These are phyloP conservation scores for Leuciscus waleckii DNA, from an alignment of 2,797 vertebrate species.

Conservation along the genomic window DNA sequence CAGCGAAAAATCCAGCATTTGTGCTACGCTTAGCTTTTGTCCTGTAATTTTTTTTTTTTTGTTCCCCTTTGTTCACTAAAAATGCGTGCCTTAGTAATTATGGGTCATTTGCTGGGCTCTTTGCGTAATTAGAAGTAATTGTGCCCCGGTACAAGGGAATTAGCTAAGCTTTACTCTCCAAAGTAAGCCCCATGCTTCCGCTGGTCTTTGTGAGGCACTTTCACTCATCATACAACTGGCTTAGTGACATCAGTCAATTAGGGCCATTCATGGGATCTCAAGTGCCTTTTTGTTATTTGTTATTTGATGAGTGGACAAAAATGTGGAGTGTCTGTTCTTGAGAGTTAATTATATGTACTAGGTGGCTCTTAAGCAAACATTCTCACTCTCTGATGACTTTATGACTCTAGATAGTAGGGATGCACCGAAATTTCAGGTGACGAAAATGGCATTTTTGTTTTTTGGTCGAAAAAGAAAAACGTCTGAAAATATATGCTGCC, in stretches of 20 bases:
- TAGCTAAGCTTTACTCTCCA: slow-evolving; percentile 71
- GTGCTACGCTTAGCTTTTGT: slow-evolving; percentile 58
- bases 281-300: slow-evolving; percentile 68
- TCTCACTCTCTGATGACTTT: not conserved
- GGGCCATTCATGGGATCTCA: slow-evolving; percentile 66
- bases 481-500: no score
- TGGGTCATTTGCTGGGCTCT: slow-evolving; percentile 76
- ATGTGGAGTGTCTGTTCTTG: not conserved
- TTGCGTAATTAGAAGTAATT: slow-evolving; percentile 81
- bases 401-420: not conserved
- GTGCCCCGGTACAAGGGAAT: slow-evolving; percentile 76
- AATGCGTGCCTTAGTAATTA: slow-evolving; percentile 73
- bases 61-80: slow-evolving; percentile 58
- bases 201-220: slow-evolving; percentile 62
- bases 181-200: slow-evolving; percentile 68
- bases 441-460: no score
- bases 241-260: slow-evolving; percentile 80
- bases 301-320: slow-evolving; percentile 34
- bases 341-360: not conserved
- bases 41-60: not conserved
- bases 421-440: no score
- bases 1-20: slow-evolving; percentile 58
- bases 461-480: no score
- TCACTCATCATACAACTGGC: slow-evolving; percentile 61
- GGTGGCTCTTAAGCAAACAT: not conserved